A percentile compares a stretch with the other conserved stretches of the same genome.
phyloP scores from a whole-genome alignment of 2,113 vertebrate genomes.

The Aspidoscelis tigris region DNA sequence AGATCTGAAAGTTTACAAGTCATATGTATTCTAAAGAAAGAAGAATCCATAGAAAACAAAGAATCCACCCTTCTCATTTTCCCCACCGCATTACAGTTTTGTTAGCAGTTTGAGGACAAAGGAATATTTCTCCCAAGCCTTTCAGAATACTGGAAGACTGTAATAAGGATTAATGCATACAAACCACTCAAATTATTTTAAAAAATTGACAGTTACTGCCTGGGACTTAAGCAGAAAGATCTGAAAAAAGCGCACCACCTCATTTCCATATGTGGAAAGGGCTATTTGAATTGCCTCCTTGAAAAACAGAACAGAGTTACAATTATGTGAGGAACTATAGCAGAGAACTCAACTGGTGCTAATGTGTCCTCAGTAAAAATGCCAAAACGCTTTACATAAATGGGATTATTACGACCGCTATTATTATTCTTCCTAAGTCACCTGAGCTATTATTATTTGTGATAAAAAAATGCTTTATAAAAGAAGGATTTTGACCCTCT shows the following conservation, averaged over 20 bases:
- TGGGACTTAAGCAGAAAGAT: constrained; percentile 32
- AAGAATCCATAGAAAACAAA: background rate
- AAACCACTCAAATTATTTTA: constrained; percentile 31
- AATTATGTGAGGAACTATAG: background rate
- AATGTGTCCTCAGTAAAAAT: background rate
- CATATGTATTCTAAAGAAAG: constrained; percentile 6
- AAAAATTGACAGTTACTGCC: constrained; percentile 27
- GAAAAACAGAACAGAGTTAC: background rate
- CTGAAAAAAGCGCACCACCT: background rate
- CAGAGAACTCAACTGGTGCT: background rate
- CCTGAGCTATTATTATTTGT: background rate
- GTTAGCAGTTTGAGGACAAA: background rate
- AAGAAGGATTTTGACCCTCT: background rate
- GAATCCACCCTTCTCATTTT: accelerated
- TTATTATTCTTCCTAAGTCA: background rate
- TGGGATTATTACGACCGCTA: background rate
- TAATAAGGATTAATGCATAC: background rate
- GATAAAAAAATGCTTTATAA: background rate
- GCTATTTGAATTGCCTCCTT: background rate
- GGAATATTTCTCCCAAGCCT: background rate
- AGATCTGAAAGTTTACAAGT: constrained; percentile 38
- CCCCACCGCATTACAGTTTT: background rate
- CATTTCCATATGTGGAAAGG: constrained; percentile 28
- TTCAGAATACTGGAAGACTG: background rate
- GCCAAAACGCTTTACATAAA: background rate